These are phyloP conservation scores for Trematomus bernacchii DNA, from an alignment of 2,797 vertebrate species.

Conservation along the genomic window DNA sequence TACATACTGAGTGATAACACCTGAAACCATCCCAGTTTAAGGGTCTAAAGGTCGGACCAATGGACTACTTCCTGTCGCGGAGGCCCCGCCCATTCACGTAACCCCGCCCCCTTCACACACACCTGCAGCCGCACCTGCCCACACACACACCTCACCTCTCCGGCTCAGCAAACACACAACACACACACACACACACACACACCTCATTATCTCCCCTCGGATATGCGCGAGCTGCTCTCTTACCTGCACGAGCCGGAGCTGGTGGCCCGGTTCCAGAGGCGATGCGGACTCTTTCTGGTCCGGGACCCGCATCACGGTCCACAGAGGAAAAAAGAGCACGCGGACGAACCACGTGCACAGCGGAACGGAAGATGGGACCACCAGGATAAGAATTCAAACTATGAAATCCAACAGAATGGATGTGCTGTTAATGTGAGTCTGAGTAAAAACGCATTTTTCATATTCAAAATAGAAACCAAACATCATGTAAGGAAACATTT, in stretches of 20 bases:
- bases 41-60: constrained; percentile 40
- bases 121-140: constrained; percentile 61
- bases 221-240: constrained; percentile 69
- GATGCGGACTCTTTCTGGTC: constrained; percentile 86
- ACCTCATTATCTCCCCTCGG: background rate
- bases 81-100: no score
- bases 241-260: constrained; percentile 87
- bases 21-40: background rate
- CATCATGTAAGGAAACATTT: no score
- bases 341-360: constrained; percentile 18
- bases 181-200: background rate
- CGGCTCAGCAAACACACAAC: background rate
- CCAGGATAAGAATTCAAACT: constrained; percentile 66
- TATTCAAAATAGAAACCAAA: no score
- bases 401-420: constrained; percentile 37
- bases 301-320: constrained; percentile 21
- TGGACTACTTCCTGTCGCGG: no score
- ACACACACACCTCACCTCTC: background rate
- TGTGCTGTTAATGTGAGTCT: constrained; percentile 61
- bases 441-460: no score
- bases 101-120: background rate
- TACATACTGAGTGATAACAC: background rate
- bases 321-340: background rate
- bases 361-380: constrained; percentile 16
- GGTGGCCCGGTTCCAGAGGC: constrained; percentile 92